Conservation (phyloP, 2,113 vertebrate genomes). For the Panthera leo region DNA sequence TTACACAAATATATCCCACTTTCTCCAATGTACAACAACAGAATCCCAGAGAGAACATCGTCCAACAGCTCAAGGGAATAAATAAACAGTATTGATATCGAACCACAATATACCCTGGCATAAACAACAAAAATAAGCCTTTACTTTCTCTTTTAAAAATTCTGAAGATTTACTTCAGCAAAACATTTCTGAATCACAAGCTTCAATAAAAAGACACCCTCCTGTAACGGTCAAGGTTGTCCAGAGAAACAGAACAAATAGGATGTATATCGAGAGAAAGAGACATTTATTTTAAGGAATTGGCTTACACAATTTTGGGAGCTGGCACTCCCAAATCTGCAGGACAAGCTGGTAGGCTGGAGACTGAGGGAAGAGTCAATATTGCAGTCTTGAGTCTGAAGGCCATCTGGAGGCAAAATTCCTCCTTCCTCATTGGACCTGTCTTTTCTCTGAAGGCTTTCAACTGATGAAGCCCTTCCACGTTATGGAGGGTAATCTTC, state of each 20-base stretch:
- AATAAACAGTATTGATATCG: constrained; percentile 28
- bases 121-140: constrained; percentile 13
- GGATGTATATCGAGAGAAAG: neutral
- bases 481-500: neutral
- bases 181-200: constrained; percentile 43
- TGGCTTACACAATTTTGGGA: neutral
- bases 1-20: constrained; percentile 8
- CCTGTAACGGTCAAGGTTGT: neutral
- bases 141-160: constrained; percentile 16
- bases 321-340: neutral
- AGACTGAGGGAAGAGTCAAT: neutral
- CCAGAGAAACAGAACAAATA: neutral
- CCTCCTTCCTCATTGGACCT: neutral
- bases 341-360: neutral
- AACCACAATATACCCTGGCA: neutral
- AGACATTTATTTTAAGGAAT: neutral
- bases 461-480: neutral
- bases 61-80: constrained; percentile 1
- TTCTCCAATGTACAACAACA: constrained; percentile 9
- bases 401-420: neutral
- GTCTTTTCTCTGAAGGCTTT: neutral
- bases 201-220: neutral
- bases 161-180: neutral
- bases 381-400: neutral
- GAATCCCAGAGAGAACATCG: neutral